Conservation (phyloP, 1,140 invertebrate genomes). For the Drosophila tani region DNA sequence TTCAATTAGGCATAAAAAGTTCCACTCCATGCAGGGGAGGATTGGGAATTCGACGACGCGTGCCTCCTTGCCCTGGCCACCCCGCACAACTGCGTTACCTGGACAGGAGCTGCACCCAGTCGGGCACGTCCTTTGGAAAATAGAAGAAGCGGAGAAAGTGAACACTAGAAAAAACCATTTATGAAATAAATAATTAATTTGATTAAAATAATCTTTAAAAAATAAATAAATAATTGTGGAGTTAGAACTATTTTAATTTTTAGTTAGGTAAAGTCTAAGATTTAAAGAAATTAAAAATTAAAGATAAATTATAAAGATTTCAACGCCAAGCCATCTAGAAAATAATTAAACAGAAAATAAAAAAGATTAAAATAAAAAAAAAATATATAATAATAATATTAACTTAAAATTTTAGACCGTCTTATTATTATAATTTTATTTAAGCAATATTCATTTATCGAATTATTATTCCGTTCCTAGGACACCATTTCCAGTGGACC, state of each 20-base stretch:
- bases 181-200: neutral
- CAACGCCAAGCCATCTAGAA: too few relatives aligned
- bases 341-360: too few relatives aligned
- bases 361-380: too few relatives aligned
- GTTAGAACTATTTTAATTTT: too few relatives aligned
- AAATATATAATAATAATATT: too few relatives aligned
- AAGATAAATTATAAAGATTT: too few relatives aligned
- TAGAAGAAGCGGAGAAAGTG: conserved; percentile 27
- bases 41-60: conserved; percentile 65
- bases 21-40: conserved; percentile 52
- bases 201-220: too few relatives aligned
- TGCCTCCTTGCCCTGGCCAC: conserved; percentile 39
- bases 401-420: too few relatives aligned
- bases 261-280: neutral
- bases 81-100: conserved; percentile 36
- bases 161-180: conserved; percentile 19
- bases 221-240: neutral
- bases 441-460: neutral
- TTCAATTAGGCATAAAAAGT: conserved; percentile 81
- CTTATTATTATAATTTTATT: neutral
- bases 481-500: conserved; percentile 7
- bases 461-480: neutral
- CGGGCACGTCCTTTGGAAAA: conserved; percentile 76
- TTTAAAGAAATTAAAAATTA: neutral
- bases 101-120: conserved; percentile 68